Evolutionary conservation across 1,140 invertebrate genomes (phyloP).

Genomic region (Zaprionus tsacasi): DNA sequence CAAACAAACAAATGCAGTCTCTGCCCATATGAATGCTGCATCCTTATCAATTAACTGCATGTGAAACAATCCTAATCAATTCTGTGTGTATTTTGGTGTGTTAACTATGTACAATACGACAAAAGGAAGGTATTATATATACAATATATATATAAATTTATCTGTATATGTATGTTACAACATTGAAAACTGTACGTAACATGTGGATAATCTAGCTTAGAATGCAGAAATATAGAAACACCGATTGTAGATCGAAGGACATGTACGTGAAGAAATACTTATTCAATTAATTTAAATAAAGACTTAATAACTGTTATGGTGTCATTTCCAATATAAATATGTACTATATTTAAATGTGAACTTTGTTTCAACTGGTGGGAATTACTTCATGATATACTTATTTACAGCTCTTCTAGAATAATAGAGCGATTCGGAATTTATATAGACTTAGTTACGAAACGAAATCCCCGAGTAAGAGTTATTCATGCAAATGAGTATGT

Average conservation of each 20-base stretch:
- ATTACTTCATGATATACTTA: not conserved
- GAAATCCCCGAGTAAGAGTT: not conserved
- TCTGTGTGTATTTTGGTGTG: conserved; percentile 61
- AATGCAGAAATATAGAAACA: not conserved
- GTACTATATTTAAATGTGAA: not conserved
- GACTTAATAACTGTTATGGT: conserved; percentile 79
- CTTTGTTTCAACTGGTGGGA: not conserved
- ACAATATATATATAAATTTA: conserved; percentile 17
- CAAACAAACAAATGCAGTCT: not conserved
- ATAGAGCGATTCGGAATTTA: not conserved
- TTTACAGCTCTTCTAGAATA: not conserved
- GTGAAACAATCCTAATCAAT: conserved; percentile 50
- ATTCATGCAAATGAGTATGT: not conserved
- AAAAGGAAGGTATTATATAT: conserved; percentile 19
- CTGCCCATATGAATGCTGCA: conserved; percentile 18
- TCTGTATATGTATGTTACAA: conserved; percentile 4
- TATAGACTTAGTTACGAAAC: not conserved
- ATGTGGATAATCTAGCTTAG: conserved; percentile 28
- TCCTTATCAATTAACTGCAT: conserved; percentile 56
- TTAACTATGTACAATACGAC: conserved; percentile 55
- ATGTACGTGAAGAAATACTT: conserved; percentile 33
- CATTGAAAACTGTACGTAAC: conserved; percentile 3
- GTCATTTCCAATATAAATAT: conserved; percentile 26
- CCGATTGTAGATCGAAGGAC: conserved; percentile 17
- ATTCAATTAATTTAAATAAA: conserved; percentile 80